Base-by-base conservation (phyloP, 1,140 invertebrate genomes). In the Andrena cerasifolii region DNA sequence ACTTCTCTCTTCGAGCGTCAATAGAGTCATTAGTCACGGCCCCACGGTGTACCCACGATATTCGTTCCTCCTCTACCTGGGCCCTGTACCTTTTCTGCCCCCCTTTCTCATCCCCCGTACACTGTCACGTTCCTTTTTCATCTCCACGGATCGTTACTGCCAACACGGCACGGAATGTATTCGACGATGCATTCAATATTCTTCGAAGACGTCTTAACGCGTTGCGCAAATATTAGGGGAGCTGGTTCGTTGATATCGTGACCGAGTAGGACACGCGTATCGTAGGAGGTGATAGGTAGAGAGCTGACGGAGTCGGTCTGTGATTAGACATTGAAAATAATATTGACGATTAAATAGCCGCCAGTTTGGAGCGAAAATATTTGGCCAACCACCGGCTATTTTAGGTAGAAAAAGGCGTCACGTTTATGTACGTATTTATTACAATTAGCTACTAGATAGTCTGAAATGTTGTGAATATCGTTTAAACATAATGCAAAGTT, bases 1-100 rank as follows among this genome's bases (percentile, higher is more conserved):
- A 70, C 51, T 67, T 80, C 73, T 66, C 59, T 76, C 78, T 58
- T 58, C 61, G 76, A 77, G 67, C 80, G 79, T 87, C 86, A 85
- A 89, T 88, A 89, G 88, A 89, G 88, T 89, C 86, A 89, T 89
- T 89, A 89, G 88, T 89, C 88, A 89, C 82, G 86, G 71, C 77
- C 73, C 58, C 82, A 80, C 80, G 70, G 53, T 83, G 79, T 82
- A 83, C 79, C 76, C 78, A 84, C 78, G 80, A 87, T 87, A 87
- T 86, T 87, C 85, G 83, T 85, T 74, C 77, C 68, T 77, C 76
- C 47, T 78, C 70, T 84, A 87, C 84, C 82, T 86, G 76, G 31
- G 79, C 28, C 16, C 56, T 63, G 56, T 14, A 33, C 33, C 63
- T 33, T 45, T 54, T 21, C 76, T 51, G 61, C 47, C 59, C 16